phyloP scores from a whole-genome alignment of 2,888 invertebrate species.

The Idaea straminata region DNA sequence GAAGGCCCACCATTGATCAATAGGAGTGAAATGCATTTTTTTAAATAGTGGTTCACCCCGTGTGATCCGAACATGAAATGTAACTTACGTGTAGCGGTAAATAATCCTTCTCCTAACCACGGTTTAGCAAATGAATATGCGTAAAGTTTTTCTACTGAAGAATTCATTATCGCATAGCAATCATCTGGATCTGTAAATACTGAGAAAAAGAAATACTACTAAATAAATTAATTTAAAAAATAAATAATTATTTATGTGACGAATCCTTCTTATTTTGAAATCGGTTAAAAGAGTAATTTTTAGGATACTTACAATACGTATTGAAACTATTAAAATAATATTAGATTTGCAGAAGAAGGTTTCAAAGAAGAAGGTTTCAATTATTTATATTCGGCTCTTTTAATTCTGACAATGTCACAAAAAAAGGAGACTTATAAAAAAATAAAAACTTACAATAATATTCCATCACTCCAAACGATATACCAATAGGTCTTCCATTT shows the following conservation, averaged over 20 bases:
- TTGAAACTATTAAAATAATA: not conserved
- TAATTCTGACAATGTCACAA: no score
- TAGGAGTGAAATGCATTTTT: not conserved
- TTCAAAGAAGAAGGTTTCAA: not conserved
- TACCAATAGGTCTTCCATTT: not conserved
- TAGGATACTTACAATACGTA: not conserved
- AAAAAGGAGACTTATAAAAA: no score
- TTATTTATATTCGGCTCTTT: not conserved
- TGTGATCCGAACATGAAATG: not conserved
- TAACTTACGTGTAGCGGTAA: not conserved
- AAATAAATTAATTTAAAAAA: not conserved
- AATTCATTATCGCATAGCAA: not conserved
- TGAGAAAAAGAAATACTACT: not conserved
- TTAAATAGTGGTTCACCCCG: not conserved
- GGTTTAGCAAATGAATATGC: not conserved
- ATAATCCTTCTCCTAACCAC: not conserved
- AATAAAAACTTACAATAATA: not conserved
- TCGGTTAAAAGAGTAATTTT: no score
- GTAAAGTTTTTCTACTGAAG: not conserved
- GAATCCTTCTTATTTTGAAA: no score
- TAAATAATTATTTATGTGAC: not conserved
- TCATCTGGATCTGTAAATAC: slow-evolving; percentile 2
- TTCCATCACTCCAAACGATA: not conserved
- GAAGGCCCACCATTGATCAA: not conserved
- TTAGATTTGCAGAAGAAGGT: not conserved